Evolutionary conservation across 2,113 vertebrate species (phyloP).

Genomic region (Nothobranchius furzeri): DNA sequence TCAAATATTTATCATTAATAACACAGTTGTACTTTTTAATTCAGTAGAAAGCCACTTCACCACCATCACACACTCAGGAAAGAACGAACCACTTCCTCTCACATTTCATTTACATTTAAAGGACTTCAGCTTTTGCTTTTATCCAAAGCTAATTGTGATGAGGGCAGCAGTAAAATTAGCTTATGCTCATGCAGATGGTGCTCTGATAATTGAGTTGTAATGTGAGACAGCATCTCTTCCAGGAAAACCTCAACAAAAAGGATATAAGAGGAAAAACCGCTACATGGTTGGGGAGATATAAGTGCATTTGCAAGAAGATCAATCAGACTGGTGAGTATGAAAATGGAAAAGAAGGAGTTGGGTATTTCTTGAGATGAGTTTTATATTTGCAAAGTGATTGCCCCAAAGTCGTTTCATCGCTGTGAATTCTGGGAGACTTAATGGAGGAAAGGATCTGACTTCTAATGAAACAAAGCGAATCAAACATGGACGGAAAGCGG

Average conservation of each 20-base stretch:
- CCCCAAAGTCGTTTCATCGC: constrained; percentile 29
- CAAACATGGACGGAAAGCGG: background rate
- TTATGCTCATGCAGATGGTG: constrained; percentile 30
- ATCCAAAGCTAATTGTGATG: constrained; percentile 53
- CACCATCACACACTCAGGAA: constrained; percentile 22
- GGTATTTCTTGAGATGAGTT: constrained; percentile 48
- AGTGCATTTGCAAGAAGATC: constrained; percentile 38
- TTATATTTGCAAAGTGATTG: constrained; percentile 35
- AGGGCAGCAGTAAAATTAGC: constrained; percentile 52
- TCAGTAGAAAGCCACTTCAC: constrained; percentile 20
- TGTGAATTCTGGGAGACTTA: constrained; percentile 30
- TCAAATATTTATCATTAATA: too few species aligned
- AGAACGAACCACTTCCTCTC: constrained; percentile 46
- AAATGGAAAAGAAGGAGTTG: constrained; percentile 34
- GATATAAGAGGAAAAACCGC: constrained; percentile 27
- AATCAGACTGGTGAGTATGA: constrained; percentile 16
- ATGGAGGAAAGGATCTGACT: constrained; percentile 42
- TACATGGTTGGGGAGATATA: constrained; percentile 5
- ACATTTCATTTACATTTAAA: constrained; percentile 54
- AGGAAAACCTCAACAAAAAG: constrained; percentile 38
- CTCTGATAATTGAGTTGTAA: constrained; percentile 32
- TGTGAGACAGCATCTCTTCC: constrained; percentile 23
- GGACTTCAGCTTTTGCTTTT: constrained; percentile 45
- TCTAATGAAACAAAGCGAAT: constrained; percentile 39
- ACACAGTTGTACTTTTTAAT: too few species aligned